Evolutionary conservation across 1,140 invertebrate species (phyloP).

Genomic region (Matsumurasca onukii): DNA sequence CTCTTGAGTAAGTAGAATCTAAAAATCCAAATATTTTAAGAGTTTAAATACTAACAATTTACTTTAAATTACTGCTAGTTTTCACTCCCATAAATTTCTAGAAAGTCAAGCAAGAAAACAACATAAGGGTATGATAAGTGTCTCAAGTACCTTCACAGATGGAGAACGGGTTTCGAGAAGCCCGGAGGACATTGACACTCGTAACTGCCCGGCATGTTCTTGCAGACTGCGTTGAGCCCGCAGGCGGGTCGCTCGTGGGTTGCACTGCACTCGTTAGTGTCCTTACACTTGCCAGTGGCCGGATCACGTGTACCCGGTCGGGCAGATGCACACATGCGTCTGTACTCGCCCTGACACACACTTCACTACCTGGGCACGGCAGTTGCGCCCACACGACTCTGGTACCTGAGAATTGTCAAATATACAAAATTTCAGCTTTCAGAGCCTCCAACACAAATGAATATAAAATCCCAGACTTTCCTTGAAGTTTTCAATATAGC

Average conservation of each 20-base stretch:
- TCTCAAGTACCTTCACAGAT: slow-evolving; percentile 79
- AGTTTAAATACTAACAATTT: no score
- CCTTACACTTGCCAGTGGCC: slow-evolving; percentile 72
- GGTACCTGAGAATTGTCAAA: slow-evolving; percentile 49
- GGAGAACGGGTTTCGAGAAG: slow-evolving; percentile 85
- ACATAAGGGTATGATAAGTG: no score
- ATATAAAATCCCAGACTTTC: no score
- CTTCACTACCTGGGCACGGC: slow-evolving; percentile 80
- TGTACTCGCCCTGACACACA: slow-evolving; percentile 76
- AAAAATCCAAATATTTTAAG: no score
- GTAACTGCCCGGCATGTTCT: slow-evolving; percentile 91
- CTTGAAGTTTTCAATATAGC: no score
- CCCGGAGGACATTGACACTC: slow-evolving; percentile 87
- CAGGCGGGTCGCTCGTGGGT: slow-evolving; percentile 71
- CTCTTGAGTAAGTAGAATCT: no score
- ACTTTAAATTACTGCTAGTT: no score
- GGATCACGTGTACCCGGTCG: slow-evolving; percentile 78
- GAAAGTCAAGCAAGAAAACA: no score
- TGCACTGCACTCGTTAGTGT: slow-evolving; percentile 85
- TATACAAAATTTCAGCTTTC: no score
- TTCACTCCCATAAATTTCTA: no score
- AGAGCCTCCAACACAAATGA: no score
- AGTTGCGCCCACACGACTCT: slow-evolving; percentile 66
- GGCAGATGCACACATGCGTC: slow-evolving; percentile 82
- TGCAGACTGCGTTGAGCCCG: slow-evolving; percentile 84